These are phyloP conservation scores for Prunella strophiata DNA, from an alignment of 2,797 vertebrate species.

Conservation along the genomic window DNA sequence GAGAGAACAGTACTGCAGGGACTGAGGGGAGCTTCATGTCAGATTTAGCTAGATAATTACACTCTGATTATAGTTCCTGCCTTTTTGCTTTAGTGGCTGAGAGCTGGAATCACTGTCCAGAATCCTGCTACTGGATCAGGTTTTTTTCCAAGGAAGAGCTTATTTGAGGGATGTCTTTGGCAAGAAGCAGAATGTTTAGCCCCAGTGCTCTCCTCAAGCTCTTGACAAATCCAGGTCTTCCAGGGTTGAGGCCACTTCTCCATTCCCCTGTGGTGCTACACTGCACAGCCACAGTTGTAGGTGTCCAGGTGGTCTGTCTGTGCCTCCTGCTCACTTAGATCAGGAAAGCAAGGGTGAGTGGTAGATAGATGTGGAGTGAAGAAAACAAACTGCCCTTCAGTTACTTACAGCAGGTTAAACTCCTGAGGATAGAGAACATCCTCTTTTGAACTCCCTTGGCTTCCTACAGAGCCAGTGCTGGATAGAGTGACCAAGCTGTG, in stretches of 20 bases:
- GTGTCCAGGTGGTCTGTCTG: background rate
- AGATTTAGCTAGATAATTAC: constrained; percentile 30
- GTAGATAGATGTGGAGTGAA: background rate
- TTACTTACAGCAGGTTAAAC: background rate
- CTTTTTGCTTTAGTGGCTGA: constrained; percentile 21
- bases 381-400: background rate
- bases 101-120: background rate
- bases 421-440: background rate
- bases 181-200: background rate
- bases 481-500: background rate
- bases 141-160: background rate
- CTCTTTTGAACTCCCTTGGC: background rate
- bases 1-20: constrained; percentile 51
- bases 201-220: background rate
- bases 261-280: constrained; percentile 5
- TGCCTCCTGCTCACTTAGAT: background rate
- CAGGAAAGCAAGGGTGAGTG: background rate
- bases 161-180: background rate
- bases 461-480: background rate
- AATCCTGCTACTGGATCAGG: background rate
- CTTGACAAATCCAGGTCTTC: constrained; percentile 55
- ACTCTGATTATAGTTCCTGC: constrained; percentile 39
- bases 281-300: background rate
- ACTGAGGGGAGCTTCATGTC: constrained; percentile 18
- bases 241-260: constrained; percentile 28